These are phyloP conservation scores for Alitta virens DNA, from an alignment of 2,888 invertebrate genomes.

Conservation along the genomic window DNA sequence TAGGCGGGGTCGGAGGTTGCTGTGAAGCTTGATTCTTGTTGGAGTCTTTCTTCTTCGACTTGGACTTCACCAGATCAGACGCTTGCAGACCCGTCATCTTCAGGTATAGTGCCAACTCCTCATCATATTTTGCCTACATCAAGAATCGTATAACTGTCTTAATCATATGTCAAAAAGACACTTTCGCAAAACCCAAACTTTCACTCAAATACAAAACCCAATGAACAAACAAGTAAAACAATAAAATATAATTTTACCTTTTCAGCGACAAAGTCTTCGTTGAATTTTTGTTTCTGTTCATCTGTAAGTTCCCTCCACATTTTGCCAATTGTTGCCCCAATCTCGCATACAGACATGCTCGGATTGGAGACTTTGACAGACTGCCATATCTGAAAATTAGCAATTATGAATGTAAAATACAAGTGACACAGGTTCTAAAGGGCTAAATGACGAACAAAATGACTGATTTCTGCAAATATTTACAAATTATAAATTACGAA, in stretches of 20 bases:
- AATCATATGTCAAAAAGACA: too few relatives aligned
- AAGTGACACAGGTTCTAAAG: too few relatives aligned
- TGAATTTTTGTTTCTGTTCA: conserved; percentile 31
- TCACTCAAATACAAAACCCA: too few relatives aligned
- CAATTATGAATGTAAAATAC: background rate
- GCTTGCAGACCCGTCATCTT: conserved; percentile 32
- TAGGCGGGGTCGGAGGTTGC: background rate
- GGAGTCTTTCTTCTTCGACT: conserved; percentile 21
- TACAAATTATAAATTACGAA: too few relatives aligned
- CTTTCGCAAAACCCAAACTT: too few relatives aligned
- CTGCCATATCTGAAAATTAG: conserved; percentile 32
- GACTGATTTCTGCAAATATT: too few relatives aligned
- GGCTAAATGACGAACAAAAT: too few relatives aligned
- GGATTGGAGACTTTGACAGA: conserved; percentile 29
- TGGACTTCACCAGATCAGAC: conserved; percentile 30
- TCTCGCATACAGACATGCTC: conserved; percentile 33
- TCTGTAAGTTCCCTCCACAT: conserved; percentile 34
- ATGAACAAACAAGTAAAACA: too few relatives aligned
- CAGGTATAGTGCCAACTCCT: conserved; percentile 29
- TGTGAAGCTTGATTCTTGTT: conserved; percentile 1
- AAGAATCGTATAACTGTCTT: background rate
- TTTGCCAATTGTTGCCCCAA: conserved; percentile 32
- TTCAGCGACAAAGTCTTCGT: conserved; percentile 30
- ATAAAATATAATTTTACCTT: too few relatives aligned
- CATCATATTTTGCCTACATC: conserved; percentile 29